Percentiles rank a stretch among this genome's conserved stretches.
phyloP scores from a whole-genome alignment of 1,140 invertebrate species.

The Lordiphosa mommai region DNA sequence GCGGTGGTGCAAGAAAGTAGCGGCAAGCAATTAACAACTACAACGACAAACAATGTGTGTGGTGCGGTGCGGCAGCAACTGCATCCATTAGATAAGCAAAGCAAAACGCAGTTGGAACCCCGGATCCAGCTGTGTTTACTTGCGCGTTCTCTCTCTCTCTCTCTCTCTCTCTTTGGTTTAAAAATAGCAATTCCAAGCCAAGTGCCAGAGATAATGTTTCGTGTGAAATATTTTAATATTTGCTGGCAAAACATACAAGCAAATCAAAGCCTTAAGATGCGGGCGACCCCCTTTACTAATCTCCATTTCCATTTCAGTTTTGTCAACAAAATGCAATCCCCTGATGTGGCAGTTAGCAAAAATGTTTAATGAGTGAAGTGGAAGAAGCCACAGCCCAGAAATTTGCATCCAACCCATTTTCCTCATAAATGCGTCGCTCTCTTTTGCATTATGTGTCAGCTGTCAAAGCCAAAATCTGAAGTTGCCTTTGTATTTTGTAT shows the following conservation, averaged over 20 bases:
- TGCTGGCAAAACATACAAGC: constrained; percentile 46
- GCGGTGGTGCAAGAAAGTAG: constrained; percentile 61
- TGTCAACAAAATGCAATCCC: constrained; percentile 61
- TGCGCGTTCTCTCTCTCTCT: neutral
- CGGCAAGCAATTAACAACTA: constrained; percentile 73
- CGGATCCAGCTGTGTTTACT: constrained; percentile 55
- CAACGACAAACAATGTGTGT: constrained; percentile 58
- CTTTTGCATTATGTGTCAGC: constrained; percentile 62
- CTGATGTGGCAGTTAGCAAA: constrained; percentile 65
- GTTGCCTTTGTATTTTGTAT: constrained; percentile 67
- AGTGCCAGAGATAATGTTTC: constrained; percentile 43
- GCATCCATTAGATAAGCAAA: constrained; percentile 64
- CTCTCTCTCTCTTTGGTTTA: neutral
- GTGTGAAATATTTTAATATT: constrained; percentile 67
- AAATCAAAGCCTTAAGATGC: constrained; percentile 1
- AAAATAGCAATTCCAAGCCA: constrained; percentile 2
- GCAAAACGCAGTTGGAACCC: constrained; percentile 37
- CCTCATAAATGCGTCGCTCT: constrained; percentile 58
- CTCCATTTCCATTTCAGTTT: constrained; percentile 15
- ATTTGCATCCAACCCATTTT: constrained; percentile 41
- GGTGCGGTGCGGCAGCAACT: constrained; percentile 24
- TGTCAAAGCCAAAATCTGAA: constrained; percentile 70
- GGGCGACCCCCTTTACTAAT: neutral
- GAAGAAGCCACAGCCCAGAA: constrained; percentile 27
- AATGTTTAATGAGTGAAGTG: constrained; percentile 66